These are phyloP conservation scores for Trichosurus vulpecula DNA, from an alignment of 2,797 vertebrate genomes.

Conservation along the genomic window DNA sequence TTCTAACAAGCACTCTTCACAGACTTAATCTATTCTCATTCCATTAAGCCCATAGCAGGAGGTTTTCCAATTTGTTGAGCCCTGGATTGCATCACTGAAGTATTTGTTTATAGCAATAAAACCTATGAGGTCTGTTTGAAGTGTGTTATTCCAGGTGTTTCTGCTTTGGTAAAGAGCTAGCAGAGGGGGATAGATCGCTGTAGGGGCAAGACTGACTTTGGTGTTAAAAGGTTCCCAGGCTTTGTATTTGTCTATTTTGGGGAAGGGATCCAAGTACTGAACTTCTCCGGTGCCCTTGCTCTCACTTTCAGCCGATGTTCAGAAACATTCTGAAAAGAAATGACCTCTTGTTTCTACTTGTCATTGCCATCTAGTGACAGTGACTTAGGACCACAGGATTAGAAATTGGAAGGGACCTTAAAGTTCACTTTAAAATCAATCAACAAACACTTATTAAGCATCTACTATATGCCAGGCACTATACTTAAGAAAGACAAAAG, in stretches of 20 bases:
- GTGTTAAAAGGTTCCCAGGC: slow-evolving; percentile 1
- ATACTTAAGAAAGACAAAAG: neutral
- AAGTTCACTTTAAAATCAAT: neutral
- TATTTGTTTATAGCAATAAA: slow-evolving; percentile 30
- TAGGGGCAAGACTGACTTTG: neutral
- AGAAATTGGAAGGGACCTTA: neutral
- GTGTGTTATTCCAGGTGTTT: neutral
- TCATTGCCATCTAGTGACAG: neutral
- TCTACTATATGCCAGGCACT: neutral
- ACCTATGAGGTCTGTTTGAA: neutral
- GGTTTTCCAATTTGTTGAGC: neutral
- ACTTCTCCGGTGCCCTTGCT: neutral
- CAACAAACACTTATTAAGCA: neutral
- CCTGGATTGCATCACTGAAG: neutral
- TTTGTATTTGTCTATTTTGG: slow-evolving; percentile 12
- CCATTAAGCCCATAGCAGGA: slow-evolving; percentile 24
- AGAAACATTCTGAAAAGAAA: neutral
- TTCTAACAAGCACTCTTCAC: slow-evolving; percentile 9
- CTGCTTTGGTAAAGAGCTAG: slow-evolving; percentile 31
- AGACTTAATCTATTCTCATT: neutral
- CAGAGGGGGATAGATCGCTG: neutral
- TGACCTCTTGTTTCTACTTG: neutral
- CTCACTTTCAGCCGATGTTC: neutral
- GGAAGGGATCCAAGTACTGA: neutral
- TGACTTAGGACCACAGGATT: neutral